Base-by-base conservation (phyloP, 2,888 invertebrate genomes). In the Volucella inanis region DNA sequence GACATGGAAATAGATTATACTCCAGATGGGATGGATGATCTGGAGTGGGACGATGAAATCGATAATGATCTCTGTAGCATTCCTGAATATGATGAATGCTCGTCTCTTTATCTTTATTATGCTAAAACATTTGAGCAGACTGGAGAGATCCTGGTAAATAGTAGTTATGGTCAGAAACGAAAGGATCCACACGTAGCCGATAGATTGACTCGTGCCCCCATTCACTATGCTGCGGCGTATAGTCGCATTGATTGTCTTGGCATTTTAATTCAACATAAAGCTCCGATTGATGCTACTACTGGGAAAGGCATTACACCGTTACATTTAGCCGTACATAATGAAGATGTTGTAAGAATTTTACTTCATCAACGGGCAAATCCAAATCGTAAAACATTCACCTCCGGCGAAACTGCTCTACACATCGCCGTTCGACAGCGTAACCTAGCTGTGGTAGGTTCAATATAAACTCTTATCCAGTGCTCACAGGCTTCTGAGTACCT, bases 1-100 rank as follows among this genome's bases (percentile, higher is more conserved):
- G 89, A 89, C 57, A 87, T 87, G 55, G 91, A 92, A 91, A 89
- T 93, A 89, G 89, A 93, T 90, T 89, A 89, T 6, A 93, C 93
- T 10, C 93, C 93, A 1, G 93, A 93, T 67, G 93, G 94, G 12
- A 94, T 94, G 94, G 94, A 94, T 88, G 95, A 94, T 61, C 91
- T 96, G 50, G 95, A 96, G 90, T 96, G 96, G 96, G 96, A 96
- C 90, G 95, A 95, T 90, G 95, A 96, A 88, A 94, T 95, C 87
- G 93, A 92, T 78, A 86, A 85, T 74, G 84, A 88, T 45, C 72
- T 79, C 14, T 87, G 81, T 64, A 80, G 84, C 0, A 77, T 80
- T 10, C 93, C 93, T 39, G 92, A 91, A 88, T 93, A 93, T 89
- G 94, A 93, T 90, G 94, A 94, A 88, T 94, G 94, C 92, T 89